Percentiles rank a stretch among this genome's conserved stretches.
Evolutionary conservation across 2,113 vertebrate species (phyloP).

Genomic region (Spizaetus ornatus): DNA sequence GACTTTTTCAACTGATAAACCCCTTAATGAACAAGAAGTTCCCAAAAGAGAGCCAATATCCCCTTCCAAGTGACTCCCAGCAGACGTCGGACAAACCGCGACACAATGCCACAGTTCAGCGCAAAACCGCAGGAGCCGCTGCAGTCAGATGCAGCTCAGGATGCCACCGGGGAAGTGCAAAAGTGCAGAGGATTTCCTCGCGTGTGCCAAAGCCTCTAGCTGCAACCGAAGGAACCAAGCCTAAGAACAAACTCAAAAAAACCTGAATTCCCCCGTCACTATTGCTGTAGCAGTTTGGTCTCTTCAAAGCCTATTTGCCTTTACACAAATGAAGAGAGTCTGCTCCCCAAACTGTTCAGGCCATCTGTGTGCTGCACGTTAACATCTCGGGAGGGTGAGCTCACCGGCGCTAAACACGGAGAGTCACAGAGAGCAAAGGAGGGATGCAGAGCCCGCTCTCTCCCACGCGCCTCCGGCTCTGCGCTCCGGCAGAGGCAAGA

Average conservation of each 20-base stretch:
- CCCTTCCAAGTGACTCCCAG: neutral
- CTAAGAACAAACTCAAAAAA: neutral
- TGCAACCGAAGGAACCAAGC: neutral
- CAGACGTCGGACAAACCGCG: fast-evolving
- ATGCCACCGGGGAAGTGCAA: neutral
- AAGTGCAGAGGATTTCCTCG: fast-evolving
- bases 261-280: neutral
- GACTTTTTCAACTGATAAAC: neutral
- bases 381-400: neutral
- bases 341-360: conserved; percentile 61
- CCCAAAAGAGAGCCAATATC: neutral
- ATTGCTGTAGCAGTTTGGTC: conserved; percentile 22
- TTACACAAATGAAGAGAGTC: conserved; percentile 36
- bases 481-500: neutral
- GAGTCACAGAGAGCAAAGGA: neutral
- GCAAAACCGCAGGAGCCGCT: neutral
- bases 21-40: neutral
- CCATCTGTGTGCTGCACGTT: conserved; percentile 55
- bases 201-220: neutral
- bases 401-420: neutral
- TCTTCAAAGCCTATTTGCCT: conserved; percentile 45
- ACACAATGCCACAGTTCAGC: neutral
- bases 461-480: neutral
- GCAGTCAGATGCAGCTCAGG: neutral
- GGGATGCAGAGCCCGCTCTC: neutral